These are phyloP conservation scores for Polypterus senegalus DNA, from an alignment of 2,113 vertebrate species.

Conservation along the genomic window DNA sequence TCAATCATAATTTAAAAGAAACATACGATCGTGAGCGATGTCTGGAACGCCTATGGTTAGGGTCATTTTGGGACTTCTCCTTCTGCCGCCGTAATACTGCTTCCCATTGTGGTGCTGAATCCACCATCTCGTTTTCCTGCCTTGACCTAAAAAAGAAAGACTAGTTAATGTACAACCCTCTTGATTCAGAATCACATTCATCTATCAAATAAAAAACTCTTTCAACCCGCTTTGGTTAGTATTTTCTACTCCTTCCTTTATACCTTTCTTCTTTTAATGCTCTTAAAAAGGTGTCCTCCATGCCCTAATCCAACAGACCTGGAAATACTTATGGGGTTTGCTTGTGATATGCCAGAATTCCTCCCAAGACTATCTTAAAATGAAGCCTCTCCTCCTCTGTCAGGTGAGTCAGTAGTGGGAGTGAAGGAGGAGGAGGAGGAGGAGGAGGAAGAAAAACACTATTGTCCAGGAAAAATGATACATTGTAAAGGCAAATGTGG, in stretches of 20 bases:
- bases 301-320: too few species aligned
- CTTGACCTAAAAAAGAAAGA: constrained; percentile 45
- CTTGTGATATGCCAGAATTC: too few species aligned
- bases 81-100: constrained; percentile 67
- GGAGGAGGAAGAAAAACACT: not conserved
- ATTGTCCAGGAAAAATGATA: not conserved
- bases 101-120: constrained; percentile 76
- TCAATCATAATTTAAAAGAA: not conserved
- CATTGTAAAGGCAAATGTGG: not conserved
- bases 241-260: too few species aligned
- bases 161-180: not conserved
- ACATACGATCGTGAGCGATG: constrained; percentile 75
- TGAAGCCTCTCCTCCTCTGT: too few species aligned
- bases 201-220: not conserved
- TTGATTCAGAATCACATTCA: too few species aligned
- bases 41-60: constrained; percentile 59
- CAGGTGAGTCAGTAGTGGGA: too few species aligned
- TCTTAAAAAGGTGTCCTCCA: too few species aligned
- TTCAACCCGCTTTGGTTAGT: too few species aligned
- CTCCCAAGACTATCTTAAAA: too few species aligned
- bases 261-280: too few species aligned
- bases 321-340: too few species aligned
- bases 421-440: too few species aligned
- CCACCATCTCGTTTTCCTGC: constrained; percentile 73
- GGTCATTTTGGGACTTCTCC: constrained; percentile 56